Evolutionary conservation across 2,113 vertebrate species (phyloP).

Genomic region (Semnornis frantzii): DNA sequence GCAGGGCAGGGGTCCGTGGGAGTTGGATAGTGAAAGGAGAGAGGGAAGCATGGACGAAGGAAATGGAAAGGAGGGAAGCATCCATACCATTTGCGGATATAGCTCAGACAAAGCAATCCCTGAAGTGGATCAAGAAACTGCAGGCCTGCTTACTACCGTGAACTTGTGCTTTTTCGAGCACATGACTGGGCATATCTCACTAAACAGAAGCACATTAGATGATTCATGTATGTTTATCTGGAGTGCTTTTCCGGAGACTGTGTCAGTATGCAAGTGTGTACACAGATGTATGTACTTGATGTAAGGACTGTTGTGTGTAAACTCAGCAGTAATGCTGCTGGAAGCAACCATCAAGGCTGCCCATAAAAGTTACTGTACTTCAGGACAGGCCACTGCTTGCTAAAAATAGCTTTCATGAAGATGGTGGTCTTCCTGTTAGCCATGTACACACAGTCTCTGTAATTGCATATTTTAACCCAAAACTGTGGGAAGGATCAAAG

Average conservation of each 20-base stretch:
- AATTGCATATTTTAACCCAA: background rate
- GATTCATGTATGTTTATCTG: background rate
- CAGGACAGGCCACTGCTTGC: background rate
- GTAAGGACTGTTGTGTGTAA: background rate
- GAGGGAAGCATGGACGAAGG: background rate
- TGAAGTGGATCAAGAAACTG: background rate
- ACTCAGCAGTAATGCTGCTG: background rate
- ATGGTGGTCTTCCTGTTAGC: rapidly evolving
- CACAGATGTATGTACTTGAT: background rate
- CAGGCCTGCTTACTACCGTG: background rate
- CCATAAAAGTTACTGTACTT: background rate
- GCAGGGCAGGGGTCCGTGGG: background rate
- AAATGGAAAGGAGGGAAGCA: rapidly evolving
- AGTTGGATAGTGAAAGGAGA: background rate
- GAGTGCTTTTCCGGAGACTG: background rate
- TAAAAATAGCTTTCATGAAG: background rate
- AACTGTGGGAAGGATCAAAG: background rate
- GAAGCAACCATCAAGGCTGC: background rate
- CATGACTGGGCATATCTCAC: background rate
- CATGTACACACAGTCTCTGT: rapidly evolving
- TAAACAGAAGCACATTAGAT: background rate
- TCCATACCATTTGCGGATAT: rapidly evolving
- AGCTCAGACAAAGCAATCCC: background rate
- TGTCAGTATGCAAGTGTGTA: background rate
- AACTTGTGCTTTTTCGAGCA: background rate